Evolutionary conservation across 2,888 invertebrate species (phyloP), one percentile per base, ranked within the genome.

Genomic region (Eristalis arbustorum): DNA sequence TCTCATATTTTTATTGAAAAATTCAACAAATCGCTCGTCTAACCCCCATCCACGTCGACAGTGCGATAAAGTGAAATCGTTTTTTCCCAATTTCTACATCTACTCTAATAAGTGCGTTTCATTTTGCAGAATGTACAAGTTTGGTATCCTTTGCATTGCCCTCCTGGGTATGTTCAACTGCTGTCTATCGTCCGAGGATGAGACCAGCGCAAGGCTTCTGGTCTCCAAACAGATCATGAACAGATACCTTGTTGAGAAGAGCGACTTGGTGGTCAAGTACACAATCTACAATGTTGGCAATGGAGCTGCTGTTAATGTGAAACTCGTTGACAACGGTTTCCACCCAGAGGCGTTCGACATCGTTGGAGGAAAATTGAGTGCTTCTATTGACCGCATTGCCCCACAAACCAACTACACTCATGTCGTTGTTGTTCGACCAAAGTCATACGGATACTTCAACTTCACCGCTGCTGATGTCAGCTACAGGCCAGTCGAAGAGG

Each of bases 231-330:
- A 98, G 93, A 96, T 99, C 90, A 94, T 98, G 84, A 99, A 99
- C 92, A 98, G 97, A 93, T 99, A 98, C 92, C 94, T 99, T 88
- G 99, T 99, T 1, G 98, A 99, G 94, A 96, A 96, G 91, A 97
- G 98, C 95, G 99, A 99, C 92, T 96, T 99, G 90, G 95, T 99
- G 88, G 96, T 99, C 59, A 98, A 98, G 93, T 99, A 99, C 92
- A 97, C 97, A 14, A 94, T 99, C 79, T 98, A 95, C 94, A 99
- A 99, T 92, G 96, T 98, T 84, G 99, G 99, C 68, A 96, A 95
- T 84, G 96, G 96, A 87, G 96, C 98, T 77, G 99, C 99, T 34
- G 95, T 97, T 49, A 96, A 97, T 91, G 98, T 99, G 2, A 95
- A 96, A 90, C 94, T 92, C 69, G 96, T 96, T 14, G 99, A 99